Conservation (phyloP, 2,797 vertebrate species). For the Halcyon chelicuti region DNA sequence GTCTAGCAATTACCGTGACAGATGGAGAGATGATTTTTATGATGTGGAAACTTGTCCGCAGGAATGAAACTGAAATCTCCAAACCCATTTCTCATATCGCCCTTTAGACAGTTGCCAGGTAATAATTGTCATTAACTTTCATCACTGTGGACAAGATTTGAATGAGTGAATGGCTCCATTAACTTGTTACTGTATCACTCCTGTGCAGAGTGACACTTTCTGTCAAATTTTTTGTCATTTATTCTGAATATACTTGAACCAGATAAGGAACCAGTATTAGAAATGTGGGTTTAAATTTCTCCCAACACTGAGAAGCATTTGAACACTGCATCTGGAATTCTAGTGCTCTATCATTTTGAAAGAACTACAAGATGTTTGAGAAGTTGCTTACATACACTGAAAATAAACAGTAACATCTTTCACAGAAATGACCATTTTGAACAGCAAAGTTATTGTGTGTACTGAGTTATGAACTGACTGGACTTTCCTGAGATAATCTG, state of each 20-base stretch:
- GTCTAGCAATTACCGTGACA: conserved; percentile 38
- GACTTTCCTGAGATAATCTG: not conserved
- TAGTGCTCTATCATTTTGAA: not conserved
- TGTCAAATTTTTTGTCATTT: not conserved
- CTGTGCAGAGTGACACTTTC: not conserved
- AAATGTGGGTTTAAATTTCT: not conserved
- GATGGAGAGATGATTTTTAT: conserved; percentile 42
- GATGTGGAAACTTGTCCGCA: conserved; percentile 17
- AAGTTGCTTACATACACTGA: rapidly evolving
- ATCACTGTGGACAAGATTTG: not conserved
- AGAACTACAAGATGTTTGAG: not conserved
- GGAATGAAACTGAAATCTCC: conserved; percentile 24
- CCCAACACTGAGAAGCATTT: not conserved
- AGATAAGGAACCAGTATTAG: not conserved
- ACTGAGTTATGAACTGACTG: not conserved
- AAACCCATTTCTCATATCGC: not conserved
- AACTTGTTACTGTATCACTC: not conserved
- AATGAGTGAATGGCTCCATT: not conserved
- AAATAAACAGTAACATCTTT: not conserved
- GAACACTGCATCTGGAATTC: not conserved
- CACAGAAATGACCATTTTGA: not conserved
- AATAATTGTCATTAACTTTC: conserved; percentile 2
- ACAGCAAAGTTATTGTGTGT: not conserved
- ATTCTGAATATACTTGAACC: not conserved
- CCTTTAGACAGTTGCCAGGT: conserved; percentile 19